These are phyloP conservation scores for Neosilurus hyrtlii DNA, from an alignment of 2,797 vertebrate species.

Conservation along the genomic window DNA sequence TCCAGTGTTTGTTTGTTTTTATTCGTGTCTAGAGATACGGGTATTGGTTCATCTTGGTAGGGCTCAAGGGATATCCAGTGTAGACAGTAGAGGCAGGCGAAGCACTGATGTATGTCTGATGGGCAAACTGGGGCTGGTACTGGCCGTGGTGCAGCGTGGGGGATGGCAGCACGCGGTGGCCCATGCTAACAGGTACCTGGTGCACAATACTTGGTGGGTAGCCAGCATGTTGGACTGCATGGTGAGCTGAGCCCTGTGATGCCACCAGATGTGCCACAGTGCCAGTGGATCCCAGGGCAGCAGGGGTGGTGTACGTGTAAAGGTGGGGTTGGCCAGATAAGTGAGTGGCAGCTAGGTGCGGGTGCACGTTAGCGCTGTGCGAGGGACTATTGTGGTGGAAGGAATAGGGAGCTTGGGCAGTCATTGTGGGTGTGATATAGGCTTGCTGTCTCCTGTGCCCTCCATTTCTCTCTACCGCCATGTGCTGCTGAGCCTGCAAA, in stretches of 20 bases:
- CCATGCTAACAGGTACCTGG: constrained; percentile 97
- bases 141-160: constrained; percentile 94
- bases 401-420: constrained; percentile 91
- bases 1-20: constrained; percentile 68
- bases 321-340: constrained; percentile 93
- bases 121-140: constrained; percentile 97
- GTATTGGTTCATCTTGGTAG: constrained; percentile 99
- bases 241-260: constrained; percentile 88
- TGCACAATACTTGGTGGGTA: constrained; percentile 93
- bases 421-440: constrained; percentile 94
- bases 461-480: constrained; percentile 82
- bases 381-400: constrained; percentile 93
- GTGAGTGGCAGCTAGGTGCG: constrained; percentile 88
- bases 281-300: constrained; percentile 89
- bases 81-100: constrained; percentile 97
- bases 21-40: constrained; percentile 89
- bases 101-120: constrained; percentile 98
- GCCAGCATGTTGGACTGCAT: constrained; percentile 87
- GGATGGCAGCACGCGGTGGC: constrained; percentile 89
- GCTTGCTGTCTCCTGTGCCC: constrained; percentile 93
- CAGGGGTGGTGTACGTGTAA: constrained; percentile 90
- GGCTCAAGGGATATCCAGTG: constrained; percentile 99
- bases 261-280: constrained; percentile 96
- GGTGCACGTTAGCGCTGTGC: constrained; percentile 85
- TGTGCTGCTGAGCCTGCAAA: constrained; percentile 89